Percentiles rank a stretch among this genome's conserved stretches.
Evolutionary conservation across 2,113 vertebrate species (phyloP).

Genomic region (Nansenia antarctica): DNA sequence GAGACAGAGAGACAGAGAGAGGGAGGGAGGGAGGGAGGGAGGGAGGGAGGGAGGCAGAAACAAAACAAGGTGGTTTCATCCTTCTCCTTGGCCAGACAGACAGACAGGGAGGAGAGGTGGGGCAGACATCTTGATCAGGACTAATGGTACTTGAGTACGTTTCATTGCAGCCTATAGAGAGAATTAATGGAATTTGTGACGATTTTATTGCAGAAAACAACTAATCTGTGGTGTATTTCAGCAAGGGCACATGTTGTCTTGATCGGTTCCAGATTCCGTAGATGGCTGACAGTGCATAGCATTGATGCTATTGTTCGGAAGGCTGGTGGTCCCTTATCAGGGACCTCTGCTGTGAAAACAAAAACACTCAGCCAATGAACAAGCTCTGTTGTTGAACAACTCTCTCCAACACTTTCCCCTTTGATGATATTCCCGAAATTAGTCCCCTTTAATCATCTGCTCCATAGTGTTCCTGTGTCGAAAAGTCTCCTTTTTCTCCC

Average conservation of each 20-base stretch:
- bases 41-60: background rate
- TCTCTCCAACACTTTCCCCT: slow-evolving; percentile 17
- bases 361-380: slow-evolving; percentile 1
- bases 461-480: slow-evolving; percentile 60
- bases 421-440: slow-evolving; percentile 65
- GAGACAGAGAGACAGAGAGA: background rate
- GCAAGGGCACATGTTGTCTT: background rate
- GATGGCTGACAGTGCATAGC: too few species aligned
- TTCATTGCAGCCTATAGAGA: slow-evolving; percentile 7
- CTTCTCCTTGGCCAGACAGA: background rate
- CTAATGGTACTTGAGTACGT: slow-evolving; percentile 8
- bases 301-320: too few species aligned
- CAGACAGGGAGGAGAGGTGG: slow-evolving; percentile 9
- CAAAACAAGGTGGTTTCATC: slow-evolving; percentile 1
- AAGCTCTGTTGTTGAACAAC: slow-evolving; percentile 33
- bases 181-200: background rate
- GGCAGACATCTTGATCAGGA: slow-evolving; percentile 22
- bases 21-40: background rate
- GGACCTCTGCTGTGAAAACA: background rate
- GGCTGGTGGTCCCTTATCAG: slow-evolving; percentile 3
- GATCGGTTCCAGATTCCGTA: background rate
- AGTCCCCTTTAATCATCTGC: slow-evolving; percentile 61
- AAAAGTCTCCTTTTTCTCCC: slow-evolving; percentile 47
- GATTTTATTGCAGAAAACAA: slow-evolving; percentile 1
- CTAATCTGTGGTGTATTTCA: slow-evolving; percentile 6